Evolutionary conservation across 2,797 vertebrate species (phyloP).

Genomic region (Lateolabrax maculatus): DNA sequence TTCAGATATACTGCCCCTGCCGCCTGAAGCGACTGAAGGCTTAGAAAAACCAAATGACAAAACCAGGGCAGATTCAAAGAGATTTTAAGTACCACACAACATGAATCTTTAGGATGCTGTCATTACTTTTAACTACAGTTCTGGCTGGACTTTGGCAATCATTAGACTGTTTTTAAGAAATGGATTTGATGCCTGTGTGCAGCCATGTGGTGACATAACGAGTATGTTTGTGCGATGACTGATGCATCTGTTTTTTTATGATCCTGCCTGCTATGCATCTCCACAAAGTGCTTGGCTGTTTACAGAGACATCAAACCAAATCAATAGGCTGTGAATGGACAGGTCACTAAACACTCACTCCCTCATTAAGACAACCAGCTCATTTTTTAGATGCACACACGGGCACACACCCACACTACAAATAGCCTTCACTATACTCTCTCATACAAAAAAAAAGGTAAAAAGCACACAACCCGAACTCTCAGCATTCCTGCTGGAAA

Average conservation of each 20-base stretch:
- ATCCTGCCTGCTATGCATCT: constrained; percentile 58
- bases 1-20: constrained; percentile 10
- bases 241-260: constrained; percentile 66
- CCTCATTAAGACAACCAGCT: constrained; percentile 68
- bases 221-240: constrained; percentile 62
- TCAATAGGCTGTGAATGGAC: constrained; percentile 78
- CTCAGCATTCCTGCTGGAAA: constrained; percentile 36
- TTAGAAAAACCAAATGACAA: constrained; percentile 30
- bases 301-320: constrained; percentile 75
- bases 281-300: constrained; percentile 63
- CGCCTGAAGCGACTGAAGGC: constrained; percentile 12
- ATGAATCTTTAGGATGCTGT: constrained; percentile 41
- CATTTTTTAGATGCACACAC: constrained; percentile 61
- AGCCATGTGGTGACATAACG: constrained; percentile 60
- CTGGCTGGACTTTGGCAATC: constrained; percentile 46
- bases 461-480: not conserved
- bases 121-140: constrained; percentile 57
- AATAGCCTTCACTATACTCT: constrained; percentile 7
- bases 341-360: constrained; percentile 77
- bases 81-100: constrained; percentile 23
- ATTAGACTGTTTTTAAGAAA: constrained; percentile 60
- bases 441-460: constrained; percentile 24
- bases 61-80: constrained; percentile 20
- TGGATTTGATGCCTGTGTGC: constrained; percentile 57
- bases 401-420: constrained; percentile 27